Evolutionary conservation across 37 sponge, comb jelly and placozoan genomes (phyloP), one percentile per base, ranked within the genome.

Genomic region (Lycopodina hypogea): DNA sequence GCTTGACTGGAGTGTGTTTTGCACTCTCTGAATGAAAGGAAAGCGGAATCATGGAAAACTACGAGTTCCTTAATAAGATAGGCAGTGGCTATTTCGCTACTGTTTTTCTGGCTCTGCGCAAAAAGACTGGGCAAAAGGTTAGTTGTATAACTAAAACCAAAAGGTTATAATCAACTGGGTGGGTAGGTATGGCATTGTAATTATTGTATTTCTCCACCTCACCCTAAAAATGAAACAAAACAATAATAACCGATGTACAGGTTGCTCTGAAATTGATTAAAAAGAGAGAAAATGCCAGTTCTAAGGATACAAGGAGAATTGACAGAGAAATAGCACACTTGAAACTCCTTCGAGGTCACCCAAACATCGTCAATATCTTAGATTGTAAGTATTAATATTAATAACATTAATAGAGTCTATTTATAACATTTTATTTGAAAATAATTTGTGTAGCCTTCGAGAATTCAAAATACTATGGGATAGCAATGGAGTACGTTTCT

Each of bases 231-330:
- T 22, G n/a, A n/a, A n/a, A n/a, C n/a, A n/a, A n/a, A n/a, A n/a
- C n/a, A n/a, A n/a, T n/a, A n/a, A n/a, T n/a, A n/a, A n/a, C n/a
- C n/a, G n/a, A n/a, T 69, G 9, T 80, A 2, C 79, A 84, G 85
- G 85, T 84, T 29, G 85, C 85, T 30, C 64, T 84, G n/a, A 84
- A 84, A 29, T 32, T 84, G 62, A 58, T 84, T 37, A 45, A 84
- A 0, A 84, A 84, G 71, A 41, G 33, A 29, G 42, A 42, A 9
- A 18, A 59, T 22, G 40, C 36, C 17, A 39, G 26, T 23, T 29
- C 23, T 6, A 56, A 70, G 51, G 26, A 38, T 1, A 57, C 40
- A 17, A 40, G 59, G 30, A 77, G 72, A 35, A 39, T 84, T 14
- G 22, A 60, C 57, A 34, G 72, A 26, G 85, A 84, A 68, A 77